Percentiles rank a stretch among this genome's conserved stretches.
These are phyloP conservation scores for Rhabdomys dilectus DNA, from an alignment of 2,113 vertebrate species.

Conservation along the genomic window DNA sequence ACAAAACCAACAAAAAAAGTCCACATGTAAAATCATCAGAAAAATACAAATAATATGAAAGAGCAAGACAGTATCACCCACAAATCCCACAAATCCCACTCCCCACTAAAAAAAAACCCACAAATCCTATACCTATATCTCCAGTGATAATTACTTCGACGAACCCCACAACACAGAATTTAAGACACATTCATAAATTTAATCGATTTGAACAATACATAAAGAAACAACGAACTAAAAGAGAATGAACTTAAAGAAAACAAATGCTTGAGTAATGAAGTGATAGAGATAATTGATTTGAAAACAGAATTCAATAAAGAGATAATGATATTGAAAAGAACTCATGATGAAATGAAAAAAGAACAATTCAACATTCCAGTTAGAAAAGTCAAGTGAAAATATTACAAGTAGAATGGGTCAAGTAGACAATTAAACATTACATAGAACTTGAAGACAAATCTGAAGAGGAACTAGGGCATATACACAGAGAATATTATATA, in stretches of 20 bases:
- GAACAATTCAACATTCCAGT: neutral
- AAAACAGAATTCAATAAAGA: neutral
- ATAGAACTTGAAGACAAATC: neutral
- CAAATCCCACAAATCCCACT: too few relatives aligned
- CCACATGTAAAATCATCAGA: neutral
- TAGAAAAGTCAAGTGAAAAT: neutral
- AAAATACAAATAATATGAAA: neutral
- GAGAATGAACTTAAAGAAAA: neutral
- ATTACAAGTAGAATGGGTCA: neutral
- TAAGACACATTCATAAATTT: neutral
- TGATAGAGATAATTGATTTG: neutral
- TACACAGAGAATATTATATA: neutral
- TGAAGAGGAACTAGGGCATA: neutral
- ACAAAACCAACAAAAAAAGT: neutral
- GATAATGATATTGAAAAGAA: neutral
- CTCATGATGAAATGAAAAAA: neutral
- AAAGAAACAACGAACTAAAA: neutral
- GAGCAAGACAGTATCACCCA: neutral
- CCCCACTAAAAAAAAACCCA: neutral
- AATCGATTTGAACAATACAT: neutral
- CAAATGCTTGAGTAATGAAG: neutral
- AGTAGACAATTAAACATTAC: neutral
- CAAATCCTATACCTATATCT: neutral
- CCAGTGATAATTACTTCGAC: neutral
- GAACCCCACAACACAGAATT: neutral